phyloP scores from a whole-genome alignment of 2,113 vertebrate genomes.

The Epinephelus lanceolatus region DNA sequence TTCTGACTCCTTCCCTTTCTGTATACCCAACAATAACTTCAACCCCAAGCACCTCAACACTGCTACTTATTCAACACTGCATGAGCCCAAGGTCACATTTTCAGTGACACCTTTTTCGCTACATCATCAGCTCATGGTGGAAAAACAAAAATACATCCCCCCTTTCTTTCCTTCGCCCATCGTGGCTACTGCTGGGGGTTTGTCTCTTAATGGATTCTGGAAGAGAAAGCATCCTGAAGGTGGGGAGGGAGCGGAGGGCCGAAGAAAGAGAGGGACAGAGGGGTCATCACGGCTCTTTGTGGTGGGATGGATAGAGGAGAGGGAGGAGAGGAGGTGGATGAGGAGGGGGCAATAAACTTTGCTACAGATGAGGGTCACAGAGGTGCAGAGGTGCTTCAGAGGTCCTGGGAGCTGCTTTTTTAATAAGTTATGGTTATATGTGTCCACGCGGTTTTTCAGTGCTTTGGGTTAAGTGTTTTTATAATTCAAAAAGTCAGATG shows the following conservation, averaged over 20 bases:
- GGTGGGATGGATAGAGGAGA: conserved; percentile 70
- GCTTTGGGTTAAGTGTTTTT: background rate
- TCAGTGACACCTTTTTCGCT: background rate
- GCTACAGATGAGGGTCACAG: conserved; percentile 72
- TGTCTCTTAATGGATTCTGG: conserved; percentile 73
- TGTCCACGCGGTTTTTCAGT: background rate
- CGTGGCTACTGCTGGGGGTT: conserved; percentile 58
- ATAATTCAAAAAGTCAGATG: background rate
- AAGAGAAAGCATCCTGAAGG: conserved; percentile 81
- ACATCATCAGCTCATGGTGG: background rate
- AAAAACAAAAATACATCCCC: conserved; percentile 21
- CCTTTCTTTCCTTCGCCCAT: conserved; percentile 28
- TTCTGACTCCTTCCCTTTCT: background rate
- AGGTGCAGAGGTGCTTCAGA: conserved; percentile 77
- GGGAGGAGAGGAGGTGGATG: conserved; percentile 61
- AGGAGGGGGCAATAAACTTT: conserved; percentile 74
- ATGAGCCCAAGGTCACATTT: conserved; percentile 36
- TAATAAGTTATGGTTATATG: conserved; percentile 10
- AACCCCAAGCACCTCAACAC: background rate
- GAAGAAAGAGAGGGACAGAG: conserved; percentile 78
- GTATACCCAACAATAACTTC: background rate
- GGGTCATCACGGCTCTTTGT: conserved; percentile 84
- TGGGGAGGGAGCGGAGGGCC: conserved; percentile 67
- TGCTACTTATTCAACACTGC: background rate
- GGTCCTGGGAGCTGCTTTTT: conserved; percentile 73